Percentiles rank a stretch among this genome's conserved stretches.
phyloP scores from a whole-genome alignment of 2,888 invertebrate species.

The Adelphocoris suturalis region DNA sequence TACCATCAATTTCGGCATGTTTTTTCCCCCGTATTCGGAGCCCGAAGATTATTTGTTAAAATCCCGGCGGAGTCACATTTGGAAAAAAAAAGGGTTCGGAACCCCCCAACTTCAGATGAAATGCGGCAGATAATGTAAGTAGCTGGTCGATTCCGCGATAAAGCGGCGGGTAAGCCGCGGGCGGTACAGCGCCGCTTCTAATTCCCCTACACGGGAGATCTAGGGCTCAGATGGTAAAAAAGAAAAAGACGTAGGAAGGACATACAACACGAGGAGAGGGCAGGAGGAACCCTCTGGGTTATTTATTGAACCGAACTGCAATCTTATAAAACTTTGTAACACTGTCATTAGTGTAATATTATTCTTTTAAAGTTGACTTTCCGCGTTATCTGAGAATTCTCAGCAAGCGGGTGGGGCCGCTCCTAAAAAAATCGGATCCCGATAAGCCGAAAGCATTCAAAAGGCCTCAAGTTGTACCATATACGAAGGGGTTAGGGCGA shows the following conservation, averaged over 20 bases:
- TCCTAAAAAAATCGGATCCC: not conserved
- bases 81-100: not conserved
- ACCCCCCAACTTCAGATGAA: constrained; percentile 45
- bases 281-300: constrained; percentile 45
- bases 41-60: constrained; percentile 33
- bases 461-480: constrained; percentile 44
- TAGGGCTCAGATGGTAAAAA: constrained; percentile 57
- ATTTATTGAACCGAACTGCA: constrained; percentile 60
- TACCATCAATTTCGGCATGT: constrained; percentile 34
- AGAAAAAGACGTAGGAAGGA: constrained; percentile 14
- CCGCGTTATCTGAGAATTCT: constrained; percentile 55
- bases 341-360: constrained; percentile 70
- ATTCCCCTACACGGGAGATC: constrained; percentile 55
- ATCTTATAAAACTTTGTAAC: constrained; percentile 63
- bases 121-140: constrained; percentile 62
- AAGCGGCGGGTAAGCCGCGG: constrained; percentile 13
- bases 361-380: constrained; percentile 66
- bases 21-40: not conserved
- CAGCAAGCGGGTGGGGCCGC: constrained; percentile 50
- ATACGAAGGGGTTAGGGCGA: not conserved
- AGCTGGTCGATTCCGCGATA: constrained; percentile 59
- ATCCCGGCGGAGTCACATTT: not conserved
- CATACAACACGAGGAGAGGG: not conserved
- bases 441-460: constrained; percentile 40
- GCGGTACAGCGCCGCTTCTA: constrained; percentile 56